A percentile compares a stretch with the other conserved stretches of the same genome.
Conservation (phyloP, 23 tunicate species). For the Diplosoma virens region DNA sequence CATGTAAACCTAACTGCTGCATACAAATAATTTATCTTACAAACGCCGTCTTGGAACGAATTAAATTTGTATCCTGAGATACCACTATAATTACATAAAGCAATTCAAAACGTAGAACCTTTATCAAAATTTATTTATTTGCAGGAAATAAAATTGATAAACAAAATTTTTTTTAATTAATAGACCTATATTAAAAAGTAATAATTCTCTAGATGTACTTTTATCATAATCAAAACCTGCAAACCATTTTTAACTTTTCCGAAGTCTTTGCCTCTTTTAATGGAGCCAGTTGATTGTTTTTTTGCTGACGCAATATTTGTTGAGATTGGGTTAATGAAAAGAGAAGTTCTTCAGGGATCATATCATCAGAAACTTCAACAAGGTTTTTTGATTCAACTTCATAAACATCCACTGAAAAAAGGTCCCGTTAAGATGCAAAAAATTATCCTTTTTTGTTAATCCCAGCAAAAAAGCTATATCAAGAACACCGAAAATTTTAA, state of each 20-base stretch:
- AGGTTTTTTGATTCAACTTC: neutral
- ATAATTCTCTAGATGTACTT: neutral
- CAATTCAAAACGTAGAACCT: too few relatives aligned
- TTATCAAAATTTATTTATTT: too few relatives aligned
- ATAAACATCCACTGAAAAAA: neutral
- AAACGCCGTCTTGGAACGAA: too few relatives aligned
- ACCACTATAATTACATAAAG: too few relatives aligned
- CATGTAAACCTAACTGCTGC: too few relatives aligned
- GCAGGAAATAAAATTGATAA: too few relatives aligned
- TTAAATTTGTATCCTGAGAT: too few relatives aligned
- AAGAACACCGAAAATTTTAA: too few relatives aligned
- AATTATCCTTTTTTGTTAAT: too few relatives aligned
- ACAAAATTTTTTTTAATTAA: too few relatives aligned
- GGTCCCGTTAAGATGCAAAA: neutral
- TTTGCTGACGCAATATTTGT: neutral
- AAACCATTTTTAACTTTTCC: constrained; percentile 69
- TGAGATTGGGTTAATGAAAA: constrained; percentile 66
- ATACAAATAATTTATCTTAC: too few relatives aligned
- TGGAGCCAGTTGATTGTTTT: constrained; percentile 46
- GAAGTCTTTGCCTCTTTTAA: constrained; percentile 63
- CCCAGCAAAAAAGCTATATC: too few relatives aligned
- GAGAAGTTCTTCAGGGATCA: constrained; percentile 82
- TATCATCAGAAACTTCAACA: constrained; percentile 24
- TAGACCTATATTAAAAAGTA: neutral
- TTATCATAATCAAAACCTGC: neutral